A percentile compares a stretch with the other conserved stretches of the same genome.
phyloP scores from a whole-genome alignment of 2,797 vertebrate genomes.

The Pseudopleuronectes americanus region DNA sequence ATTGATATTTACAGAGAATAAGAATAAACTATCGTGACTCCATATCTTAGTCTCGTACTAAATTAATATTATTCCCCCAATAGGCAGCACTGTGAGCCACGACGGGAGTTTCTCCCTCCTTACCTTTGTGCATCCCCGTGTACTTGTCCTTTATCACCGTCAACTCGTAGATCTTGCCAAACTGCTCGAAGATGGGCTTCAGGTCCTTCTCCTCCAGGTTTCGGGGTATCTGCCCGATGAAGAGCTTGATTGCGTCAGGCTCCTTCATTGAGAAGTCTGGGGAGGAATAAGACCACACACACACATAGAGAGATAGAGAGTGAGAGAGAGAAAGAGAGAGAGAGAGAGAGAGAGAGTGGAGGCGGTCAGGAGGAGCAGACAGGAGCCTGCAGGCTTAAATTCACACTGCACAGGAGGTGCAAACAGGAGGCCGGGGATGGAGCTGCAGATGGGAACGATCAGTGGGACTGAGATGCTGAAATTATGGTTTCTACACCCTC shows the following conservation, averaged over 20 bases:
- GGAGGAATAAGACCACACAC: slow-evolving; percentile 60
- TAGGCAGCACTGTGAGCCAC: not conserved
- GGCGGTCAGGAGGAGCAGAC: slow-evolving; percentile 71
- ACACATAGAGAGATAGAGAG: slow-evolving; percentile 8
- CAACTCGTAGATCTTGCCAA: slow-evolving; percentile 87
- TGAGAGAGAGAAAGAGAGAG: slow-evolving; percentile 1
- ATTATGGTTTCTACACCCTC: slow-evolving; percentile 47
- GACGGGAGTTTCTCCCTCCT: slow-evolving; percentile 9
- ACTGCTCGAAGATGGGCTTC: slow-evolving; percentile 88
- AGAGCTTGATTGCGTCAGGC: slow-evolving; percentile 88
- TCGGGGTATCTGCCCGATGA: slow-evolving; percentile 87
- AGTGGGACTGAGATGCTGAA: slow-evolving; percentile 46
- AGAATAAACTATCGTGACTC: slow-evolving; percentile 8
- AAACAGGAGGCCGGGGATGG: slow-evolving; percentile 74
- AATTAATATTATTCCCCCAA: not conserved
- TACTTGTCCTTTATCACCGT: slow-evolving; percentile 89
- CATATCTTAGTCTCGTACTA: too few relatives aligned
- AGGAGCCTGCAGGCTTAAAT: slow-evolving; percentile 74
- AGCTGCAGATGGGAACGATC: slow-evolving; percentile 72
- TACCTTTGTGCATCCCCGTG: slow-evolving; percentile 89
- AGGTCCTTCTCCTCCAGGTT: slow-evolving; percentile 88
- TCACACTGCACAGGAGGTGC: slow-evolving; percentile 81
- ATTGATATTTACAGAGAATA: slow-evolving; percentile 37
- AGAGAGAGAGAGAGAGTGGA: slow-evolving; percentile 51
- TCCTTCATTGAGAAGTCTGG: slow-evolving; percentile 86